phyloP scores from a whole-genome alignment of 2,888 invertebrate species.

The Nemotelus pantherinus region DNA sequence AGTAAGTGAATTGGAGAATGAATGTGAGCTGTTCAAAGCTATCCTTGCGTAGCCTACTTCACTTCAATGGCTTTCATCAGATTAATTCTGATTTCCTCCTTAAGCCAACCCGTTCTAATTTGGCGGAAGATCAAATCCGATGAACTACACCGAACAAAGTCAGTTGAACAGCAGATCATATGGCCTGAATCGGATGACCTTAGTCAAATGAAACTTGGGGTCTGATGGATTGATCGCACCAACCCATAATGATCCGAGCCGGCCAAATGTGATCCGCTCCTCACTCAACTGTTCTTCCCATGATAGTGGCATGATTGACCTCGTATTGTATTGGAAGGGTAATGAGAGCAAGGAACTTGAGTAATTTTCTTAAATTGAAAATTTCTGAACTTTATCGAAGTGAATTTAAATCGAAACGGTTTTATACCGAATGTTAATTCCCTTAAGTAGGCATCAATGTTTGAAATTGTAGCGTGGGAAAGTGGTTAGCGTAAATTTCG shows the following conservation, averaged over 20 bases:
- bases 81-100: not conserved
- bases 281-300: constrained; percentile 29
- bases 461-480: constrained; percentile 24
- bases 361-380: constrained; percentile 45
- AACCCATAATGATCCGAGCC: constrained; percentile 1
- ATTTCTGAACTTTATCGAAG: constrained; percentile 27
- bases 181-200: constrained; percentile 14
- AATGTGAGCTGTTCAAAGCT: no score
- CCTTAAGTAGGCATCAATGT: not conserved
- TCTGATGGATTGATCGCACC: constrained; percentile 38
- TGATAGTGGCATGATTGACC: constrained; percentile 38
- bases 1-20: no score
- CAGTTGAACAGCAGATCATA: not conserved
- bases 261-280: not conserved
- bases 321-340: constrained; percentile 35
- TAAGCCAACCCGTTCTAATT: not conserved
- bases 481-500: constrained; percentile 7
- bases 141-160: no score
- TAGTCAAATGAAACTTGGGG: constrained; percentile 16
- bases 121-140: not conserved
- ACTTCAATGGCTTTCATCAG: no score
- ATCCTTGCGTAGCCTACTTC: no score
- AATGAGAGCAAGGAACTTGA: constrained; percentile 39
- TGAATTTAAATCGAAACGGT: constrained; percentile 31
- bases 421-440: constrained; percentile 31